A percentile compares a stretch with the other conserved stretches of the same genome.
Conservation (phyloP, 2,797 vertebrate species). For the Sarcoramphus papa region DNA sequence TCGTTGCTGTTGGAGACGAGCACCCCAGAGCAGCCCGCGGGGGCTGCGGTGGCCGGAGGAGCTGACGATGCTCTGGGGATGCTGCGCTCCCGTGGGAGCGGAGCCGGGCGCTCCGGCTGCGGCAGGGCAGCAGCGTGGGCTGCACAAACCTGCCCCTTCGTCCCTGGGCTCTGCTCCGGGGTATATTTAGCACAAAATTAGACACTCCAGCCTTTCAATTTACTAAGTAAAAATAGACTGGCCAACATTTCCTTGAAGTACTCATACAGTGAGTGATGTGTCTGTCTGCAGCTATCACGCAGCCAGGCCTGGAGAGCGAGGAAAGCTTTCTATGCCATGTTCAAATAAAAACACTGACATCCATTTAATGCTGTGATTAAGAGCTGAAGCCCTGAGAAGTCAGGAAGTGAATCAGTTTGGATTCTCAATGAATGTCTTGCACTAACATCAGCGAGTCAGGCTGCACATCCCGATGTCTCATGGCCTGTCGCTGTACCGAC, state of each 20-base stretch:
- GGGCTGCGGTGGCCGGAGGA: rapidly evolving
- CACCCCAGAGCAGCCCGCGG: rapidly evolving
- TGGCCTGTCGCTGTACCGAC: rapidly evolving
- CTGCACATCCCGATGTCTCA: neutral
- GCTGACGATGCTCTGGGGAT: neutral
- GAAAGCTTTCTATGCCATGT: neutral
- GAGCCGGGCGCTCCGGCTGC: neutral
- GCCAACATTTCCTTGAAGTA: neutral
- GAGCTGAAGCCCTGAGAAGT: neutral
- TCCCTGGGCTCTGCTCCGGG: neutral
- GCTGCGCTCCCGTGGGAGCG: rapidly evolving
- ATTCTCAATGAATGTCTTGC: neutral
- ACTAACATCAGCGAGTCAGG: neutral
- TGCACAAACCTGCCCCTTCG: neutral
- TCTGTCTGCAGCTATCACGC: neutral
- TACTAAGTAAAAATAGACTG: conserved; percentile 27
- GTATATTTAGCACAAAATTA: conserved; percentile 29
- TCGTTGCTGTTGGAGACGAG: rapidly evolving
- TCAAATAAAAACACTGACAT: neutral
- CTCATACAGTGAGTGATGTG: neutral
- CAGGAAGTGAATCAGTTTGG: neutral
- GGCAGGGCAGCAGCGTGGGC: rapidly evolving
- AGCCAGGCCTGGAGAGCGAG: neutral
- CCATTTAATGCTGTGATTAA: neutral
- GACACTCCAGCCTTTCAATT: conserved; percentile 19